A percentile compares a stretch with the other conserved stretches of the same genome.
phyloP scores from a whole-genome alignment of 2,113 vertebrate species.

The Fulica atra region DNA sequence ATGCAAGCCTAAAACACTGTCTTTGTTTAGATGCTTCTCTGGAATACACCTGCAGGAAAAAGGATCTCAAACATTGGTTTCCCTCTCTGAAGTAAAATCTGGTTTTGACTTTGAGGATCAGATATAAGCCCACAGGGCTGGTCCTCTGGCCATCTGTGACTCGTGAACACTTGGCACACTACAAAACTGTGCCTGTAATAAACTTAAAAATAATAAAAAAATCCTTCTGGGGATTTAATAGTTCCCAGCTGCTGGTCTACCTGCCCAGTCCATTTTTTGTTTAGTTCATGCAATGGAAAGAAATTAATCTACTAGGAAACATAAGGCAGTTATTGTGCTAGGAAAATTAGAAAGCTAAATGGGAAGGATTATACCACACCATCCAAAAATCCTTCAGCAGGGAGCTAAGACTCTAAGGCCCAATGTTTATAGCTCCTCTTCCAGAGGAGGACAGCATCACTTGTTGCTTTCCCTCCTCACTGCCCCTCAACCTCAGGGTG shows the following conservation, averaged over 20 bases:
- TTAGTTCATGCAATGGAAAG: background rate
- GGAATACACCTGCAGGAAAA: background rate
- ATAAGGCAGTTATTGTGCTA: background rate
- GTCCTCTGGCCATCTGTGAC: background rate
- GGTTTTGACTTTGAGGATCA: background rate
- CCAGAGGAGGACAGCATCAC: background rate
- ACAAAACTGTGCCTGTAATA: background rate
- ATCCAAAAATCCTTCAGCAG: background rate
- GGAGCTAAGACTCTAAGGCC: background rate
- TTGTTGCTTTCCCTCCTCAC: background rate
- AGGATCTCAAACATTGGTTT: background rate
- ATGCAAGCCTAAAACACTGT: background rate
- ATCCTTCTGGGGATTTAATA: background rate
- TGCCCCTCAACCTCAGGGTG: accelerated
- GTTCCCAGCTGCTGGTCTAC: background rate
- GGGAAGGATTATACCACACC: background rate
- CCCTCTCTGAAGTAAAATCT: background rate
- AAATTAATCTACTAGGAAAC: background rate
- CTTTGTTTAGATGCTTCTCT: background rate
- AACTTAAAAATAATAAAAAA: background rate
- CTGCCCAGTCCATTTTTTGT: background rate
- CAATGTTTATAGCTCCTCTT: background rate
- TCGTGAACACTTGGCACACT: background rate
- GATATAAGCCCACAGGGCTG: background rate
- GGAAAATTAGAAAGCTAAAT: background rate